Evolutionary conservation across 2,888 invertebrate species (phyloP).

Genomic region (Carpatolechia fugitivella): DNA sequence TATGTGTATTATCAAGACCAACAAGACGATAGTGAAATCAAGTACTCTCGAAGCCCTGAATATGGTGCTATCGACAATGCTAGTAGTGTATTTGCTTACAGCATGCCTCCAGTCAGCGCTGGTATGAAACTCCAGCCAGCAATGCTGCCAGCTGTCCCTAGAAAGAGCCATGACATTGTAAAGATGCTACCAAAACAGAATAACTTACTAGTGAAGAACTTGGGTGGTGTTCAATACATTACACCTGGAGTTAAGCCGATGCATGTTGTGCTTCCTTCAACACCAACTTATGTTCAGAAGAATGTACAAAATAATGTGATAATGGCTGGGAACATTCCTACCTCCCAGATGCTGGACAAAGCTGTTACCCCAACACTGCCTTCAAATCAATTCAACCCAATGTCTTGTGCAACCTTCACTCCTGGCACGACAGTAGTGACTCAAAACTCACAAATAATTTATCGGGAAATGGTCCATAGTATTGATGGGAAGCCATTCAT

Average conservation of each 20-base stretch:
- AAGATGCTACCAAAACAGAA: conserved; percentile 62
- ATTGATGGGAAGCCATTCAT: conserved; percentile 67
- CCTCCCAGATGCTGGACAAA: conserved; percentile 53
- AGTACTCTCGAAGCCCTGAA: conserved; percentile 68
- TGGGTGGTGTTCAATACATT: conserved; percentile 60
- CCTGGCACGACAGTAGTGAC: conserved; percentile 68
- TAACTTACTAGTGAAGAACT: conserved; percentile 65
- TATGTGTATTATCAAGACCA: conserved; percentile 60
- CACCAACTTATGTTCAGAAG: conserved; percentile 67
- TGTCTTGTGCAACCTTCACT: conserved; percentile 51
- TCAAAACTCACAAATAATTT: conserved; percentile 71
- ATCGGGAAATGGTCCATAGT: conserved; percentile 71
- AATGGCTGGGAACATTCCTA: conserved; percentile 54
- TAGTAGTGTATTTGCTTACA: conserved; percentile 49
- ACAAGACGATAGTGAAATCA: conserved; percentile 63
- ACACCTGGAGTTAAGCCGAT: conserved; percentile 54
- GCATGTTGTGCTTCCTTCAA: conserved; percentile 57
- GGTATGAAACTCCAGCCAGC: conserved; percentile 44
- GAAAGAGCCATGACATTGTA: conserved; percentile 49
- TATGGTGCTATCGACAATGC: conserved; percentile 53
- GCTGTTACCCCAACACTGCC: conserved; percentile 40
- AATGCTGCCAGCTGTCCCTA: conserved; percentile 39
- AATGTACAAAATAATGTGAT: conserved; percentile 68
- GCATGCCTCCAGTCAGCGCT: conserved; percentile 42
- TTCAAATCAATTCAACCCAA: conserved; percentile 55